Evolutionary conservation across 2,113 vertebrate genomes (phyloP).

Genomic region (Oceanites oceanicus): DNA sequence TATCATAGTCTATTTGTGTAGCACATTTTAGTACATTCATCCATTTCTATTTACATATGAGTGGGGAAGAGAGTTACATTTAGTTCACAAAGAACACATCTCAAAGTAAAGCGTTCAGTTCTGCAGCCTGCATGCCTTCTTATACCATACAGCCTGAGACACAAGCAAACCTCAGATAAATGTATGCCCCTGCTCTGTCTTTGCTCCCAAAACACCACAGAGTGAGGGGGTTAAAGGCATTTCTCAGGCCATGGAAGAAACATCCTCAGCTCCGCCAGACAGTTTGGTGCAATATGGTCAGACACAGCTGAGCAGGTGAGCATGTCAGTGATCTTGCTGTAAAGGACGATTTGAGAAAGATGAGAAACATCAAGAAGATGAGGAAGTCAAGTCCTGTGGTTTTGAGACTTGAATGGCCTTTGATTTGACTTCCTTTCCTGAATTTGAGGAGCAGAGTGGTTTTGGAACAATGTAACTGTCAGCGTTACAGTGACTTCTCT

Average conservation of each 20-base stretch:
- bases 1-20: not conserved
- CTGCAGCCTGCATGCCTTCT: not conserved
- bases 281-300: not conserved
- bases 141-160: rapidly evolving
- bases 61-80: not conserved
- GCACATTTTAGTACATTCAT: not conserved
- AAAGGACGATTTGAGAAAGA: not conserved
- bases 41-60: not conserved
- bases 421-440: not conserved
- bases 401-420: slow-evolving; percentile 13
- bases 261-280: not conserved
- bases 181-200: not conserved
- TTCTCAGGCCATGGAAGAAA: not conserved
- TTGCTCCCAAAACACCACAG: not conserved
- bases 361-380: not conserved
- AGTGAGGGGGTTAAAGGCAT: not conserved
- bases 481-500: not conserved
- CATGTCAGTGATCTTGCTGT: not conserved
- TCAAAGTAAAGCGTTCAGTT: not conserved
- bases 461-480: not conserved
- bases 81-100: not conserved
- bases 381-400: not conserved
- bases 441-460: not conserved
- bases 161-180: not conserved
- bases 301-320: not conserved